Base-by-base conservation (phyloP, 2,888 invertebrate species). In the Diadegma fenestrale region DNA sequence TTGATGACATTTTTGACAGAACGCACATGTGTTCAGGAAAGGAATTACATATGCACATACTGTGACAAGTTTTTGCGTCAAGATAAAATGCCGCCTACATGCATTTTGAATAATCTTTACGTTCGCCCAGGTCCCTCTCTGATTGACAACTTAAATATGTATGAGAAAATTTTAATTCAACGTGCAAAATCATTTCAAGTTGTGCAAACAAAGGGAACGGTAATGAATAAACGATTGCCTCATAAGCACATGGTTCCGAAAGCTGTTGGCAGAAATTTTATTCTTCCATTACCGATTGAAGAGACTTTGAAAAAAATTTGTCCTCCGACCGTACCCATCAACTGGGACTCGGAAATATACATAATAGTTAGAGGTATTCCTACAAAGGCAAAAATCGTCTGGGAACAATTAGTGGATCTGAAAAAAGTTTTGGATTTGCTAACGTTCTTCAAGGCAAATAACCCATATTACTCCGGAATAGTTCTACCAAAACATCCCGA, bases 111-210 rank as follows among this genome's bases (percentile, higher is more conserved):
- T 83, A 84, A 88, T 33, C 71, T 91, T n/a, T 68, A 66, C 26
- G 84, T 86, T 33, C 48, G 78, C 10, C 8, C 41, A 10, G 43
- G 83, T 33, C 88, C 90, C 26, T 14, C 61, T 26, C 87, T 87
- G 82, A 85, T 91, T 33, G 26, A 22, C 10, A 37, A 22, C 7
- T 79, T 89, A 54, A 89, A 90, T 77, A 83, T 88, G 37, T 89
- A 86, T n/a, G n/a, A n/a, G n/a, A n/a, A n/a, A n/a, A n/a, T n/a
- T n/a, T n/a, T n/a, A n/a, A n/a, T n/a, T n/a, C 90, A 91, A 85
- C 91, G 45, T 17, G 45, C 45, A 19, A 92, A 92, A 89, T 90
- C 92, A 5, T 92, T 92, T 86, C 92, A 93, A 88, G 90, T 90
- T 1, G 87, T 93, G n/a, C 68, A 86, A 58, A 72, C 79, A 64